Evolutionary conservation across 1,140 invertebrate genomes (phyloP).

Genomic region (Pogonomyrmex californicus): DNA sequence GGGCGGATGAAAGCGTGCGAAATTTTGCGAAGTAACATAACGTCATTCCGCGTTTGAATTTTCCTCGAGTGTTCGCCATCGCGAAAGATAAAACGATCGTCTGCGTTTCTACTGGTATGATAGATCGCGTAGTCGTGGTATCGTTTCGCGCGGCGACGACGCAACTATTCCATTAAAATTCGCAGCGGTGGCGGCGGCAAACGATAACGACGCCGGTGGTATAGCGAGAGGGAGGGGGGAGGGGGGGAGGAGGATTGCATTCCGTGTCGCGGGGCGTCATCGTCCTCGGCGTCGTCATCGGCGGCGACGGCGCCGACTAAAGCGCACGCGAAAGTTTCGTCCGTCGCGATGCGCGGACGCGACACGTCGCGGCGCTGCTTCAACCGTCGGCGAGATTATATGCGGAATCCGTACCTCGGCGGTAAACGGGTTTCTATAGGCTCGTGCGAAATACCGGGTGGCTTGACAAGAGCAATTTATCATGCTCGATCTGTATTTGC

Average conservation of each 20-base stretch:
- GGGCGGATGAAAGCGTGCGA: too few species aligned
- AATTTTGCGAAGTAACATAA: too few species aligned
- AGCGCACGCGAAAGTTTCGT: constrained; percentile 65
- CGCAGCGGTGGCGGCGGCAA: constrained; percentile 35
- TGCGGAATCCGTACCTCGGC: constrained; percentile 79
- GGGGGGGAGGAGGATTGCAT: too few species aligned
- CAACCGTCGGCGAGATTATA: constrained; percentile 81
- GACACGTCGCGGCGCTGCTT: constrained; percentile 62
- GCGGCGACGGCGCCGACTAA: constrained; percentile 8
- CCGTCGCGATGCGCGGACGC: constrained; percentile 22
- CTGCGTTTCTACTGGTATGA: constrained; percentile 38
- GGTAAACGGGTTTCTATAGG: constrained; percentile 80
- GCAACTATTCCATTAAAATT: constrained; percentile 65
- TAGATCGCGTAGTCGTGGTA: constrained; percentile 50
- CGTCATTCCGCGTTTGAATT: too few species aligned
- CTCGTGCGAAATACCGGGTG: constrained; percentile 86
- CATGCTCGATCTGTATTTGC: constrained; percentile 87
- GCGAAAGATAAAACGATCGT: constrained; percentile 27
- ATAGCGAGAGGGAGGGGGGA: not conserved
- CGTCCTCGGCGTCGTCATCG: not conserved
- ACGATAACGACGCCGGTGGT: constrained; percentile 38
- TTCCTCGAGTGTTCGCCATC: not conserved
- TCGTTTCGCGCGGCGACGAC: constrained; percentile 42
- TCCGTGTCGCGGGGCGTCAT: constrained; percentile 19
- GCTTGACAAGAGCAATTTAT: constrained; percentile 87